Evolutionary conservation across 2,888 invertebrate species (phyloP), one percentile per base, ranked within the genome.

Genomic region (Brenthis ino): DNA sequence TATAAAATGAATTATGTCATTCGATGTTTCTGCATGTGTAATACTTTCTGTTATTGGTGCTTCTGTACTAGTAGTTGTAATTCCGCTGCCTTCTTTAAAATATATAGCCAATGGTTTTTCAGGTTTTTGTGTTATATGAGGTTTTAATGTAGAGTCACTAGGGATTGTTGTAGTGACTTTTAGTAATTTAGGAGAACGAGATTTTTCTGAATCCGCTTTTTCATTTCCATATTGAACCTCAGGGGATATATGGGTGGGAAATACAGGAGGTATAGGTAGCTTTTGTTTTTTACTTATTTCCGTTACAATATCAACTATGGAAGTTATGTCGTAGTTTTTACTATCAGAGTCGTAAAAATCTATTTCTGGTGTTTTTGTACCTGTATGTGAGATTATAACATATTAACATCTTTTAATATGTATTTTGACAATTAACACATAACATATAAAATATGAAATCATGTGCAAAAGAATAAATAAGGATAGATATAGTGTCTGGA

Each of bases 141-240:
- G 92, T 76, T 89, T 92, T 8, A 89, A 70, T 0, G 92, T 92
- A 1, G 91, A 85, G 65, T 91, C 89, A 69, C 81, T 81, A 3
- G 79, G 74, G 3, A 80, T 71, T 2, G 75, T 76, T 54, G 81
- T 81, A 1, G 72, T 69, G 20, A 82, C 80, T 12, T 85, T 82
- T 13, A 88, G 65, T 43, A 79, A 64, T 78, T 91, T 92, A 2
- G 91, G 80, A 12, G 82, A 79, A 74, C 93, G 85, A 20, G 81
- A 72, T 58, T 85, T 89, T 16, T 89, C 87, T 6, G 82, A 73
- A 70, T 93, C 93, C 37, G 87, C 89, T 77, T 86, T 88, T 73
- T 93, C 93, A 72, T 93, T 93, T 24, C 93, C 93, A 70, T 93
- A 93, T 78, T 93, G 93, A 1, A 93, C 92, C 79, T 93, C 93